Percentiles rank a stretch among this genome's conserved stretches.
These are phyloP conservation scores for Mixornis gularis DNA, from an alignment of 2,113 vertebrate genomes.

Conservation along the genomic window DNA sequence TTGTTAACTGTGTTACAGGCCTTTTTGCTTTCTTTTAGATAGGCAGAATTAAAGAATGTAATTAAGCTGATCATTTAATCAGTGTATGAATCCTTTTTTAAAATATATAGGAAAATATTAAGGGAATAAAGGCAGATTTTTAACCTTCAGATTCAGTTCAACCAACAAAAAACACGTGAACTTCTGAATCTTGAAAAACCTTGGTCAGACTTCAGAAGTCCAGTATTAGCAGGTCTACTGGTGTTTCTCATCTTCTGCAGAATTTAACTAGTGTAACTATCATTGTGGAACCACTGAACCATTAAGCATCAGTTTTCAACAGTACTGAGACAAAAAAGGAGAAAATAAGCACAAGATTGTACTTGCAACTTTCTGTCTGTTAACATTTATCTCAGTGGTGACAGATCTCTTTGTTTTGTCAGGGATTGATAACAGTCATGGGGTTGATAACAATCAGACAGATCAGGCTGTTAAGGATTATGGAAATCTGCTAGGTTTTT, in stretches of 20 bases:
- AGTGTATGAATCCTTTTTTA: accelerated
- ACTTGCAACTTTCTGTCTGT: neutral
- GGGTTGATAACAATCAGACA: neutral
- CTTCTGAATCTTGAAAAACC: neutral
- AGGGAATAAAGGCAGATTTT: neutral
- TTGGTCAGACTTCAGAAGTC: neutral
- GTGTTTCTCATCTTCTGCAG: neutral
- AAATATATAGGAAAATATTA: neutral
- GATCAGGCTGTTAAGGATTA: neutral
- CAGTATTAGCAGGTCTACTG: neutral
- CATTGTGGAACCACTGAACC: neutral
- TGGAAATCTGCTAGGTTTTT: neutral
- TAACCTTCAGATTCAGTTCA: neutral
- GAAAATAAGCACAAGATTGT: neutral
- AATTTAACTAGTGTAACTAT: neutral
- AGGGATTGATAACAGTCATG: neutral
- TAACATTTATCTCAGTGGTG: neutral
- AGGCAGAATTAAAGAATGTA: neutral
- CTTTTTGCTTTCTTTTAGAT: neutral
- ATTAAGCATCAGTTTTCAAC: neutral
- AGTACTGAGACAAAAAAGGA: neutral
- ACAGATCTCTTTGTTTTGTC: neutral
- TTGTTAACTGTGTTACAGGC: neutral
- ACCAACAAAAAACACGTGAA: neutral
- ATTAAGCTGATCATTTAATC: neutral